Evolutionary conservation across 2,888 invertebrate species (phyloP).

Genomic region (Oasisia sp.): DNA sequence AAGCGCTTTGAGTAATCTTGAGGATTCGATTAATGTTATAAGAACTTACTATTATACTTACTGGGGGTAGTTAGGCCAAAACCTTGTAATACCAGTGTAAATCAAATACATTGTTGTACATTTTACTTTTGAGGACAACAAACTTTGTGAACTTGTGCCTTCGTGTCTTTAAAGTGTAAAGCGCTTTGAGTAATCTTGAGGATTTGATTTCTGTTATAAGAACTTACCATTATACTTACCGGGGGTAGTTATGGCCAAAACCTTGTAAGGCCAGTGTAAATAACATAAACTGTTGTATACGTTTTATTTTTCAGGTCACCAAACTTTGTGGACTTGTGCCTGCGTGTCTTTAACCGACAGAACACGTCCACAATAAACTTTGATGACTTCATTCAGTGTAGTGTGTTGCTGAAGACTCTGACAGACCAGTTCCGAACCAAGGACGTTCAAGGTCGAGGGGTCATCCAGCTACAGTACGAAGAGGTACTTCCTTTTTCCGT

Average conservation of each 20-base stretch:
- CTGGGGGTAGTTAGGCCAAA: too few relatives aligned
- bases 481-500: conserved; percentile 49
- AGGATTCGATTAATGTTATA: too few relatives aligned
- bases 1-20: too few relatives aligned
- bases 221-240: too few relatives aligned
- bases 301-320: conserved; percentile 53
- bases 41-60: too few relatives aligned
- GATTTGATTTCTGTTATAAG: too few relatives aligned
- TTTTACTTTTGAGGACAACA: conserved; percentile 52
- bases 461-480: conserved; percentile 61
- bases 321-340: conserved; percentile 56
- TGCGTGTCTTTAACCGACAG: conserved; percentile 60
- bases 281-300: not conserved
- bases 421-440: conserved; percentile 63
- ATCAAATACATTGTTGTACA: not conserved
- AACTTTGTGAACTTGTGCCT: conserved; percentile 59
- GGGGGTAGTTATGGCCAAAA: conserved; percentile 34
- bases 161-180: conserved; percentile 43
- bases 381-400: conserved; percentile 66
- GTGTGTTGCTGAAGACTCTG: conserved; percentile 64
- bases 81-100: too few relatives aligned
- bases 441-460: conserved; percentile 57
- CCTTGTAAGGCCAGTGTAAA: too few relatives aligned
- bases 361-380: conserved; percentile 59
- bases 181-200: too few relatives aligned